phyloP scores from a whole-genome alignment of 1,140 invertebrate species.

The Drosophila ohnishii region DNA sequence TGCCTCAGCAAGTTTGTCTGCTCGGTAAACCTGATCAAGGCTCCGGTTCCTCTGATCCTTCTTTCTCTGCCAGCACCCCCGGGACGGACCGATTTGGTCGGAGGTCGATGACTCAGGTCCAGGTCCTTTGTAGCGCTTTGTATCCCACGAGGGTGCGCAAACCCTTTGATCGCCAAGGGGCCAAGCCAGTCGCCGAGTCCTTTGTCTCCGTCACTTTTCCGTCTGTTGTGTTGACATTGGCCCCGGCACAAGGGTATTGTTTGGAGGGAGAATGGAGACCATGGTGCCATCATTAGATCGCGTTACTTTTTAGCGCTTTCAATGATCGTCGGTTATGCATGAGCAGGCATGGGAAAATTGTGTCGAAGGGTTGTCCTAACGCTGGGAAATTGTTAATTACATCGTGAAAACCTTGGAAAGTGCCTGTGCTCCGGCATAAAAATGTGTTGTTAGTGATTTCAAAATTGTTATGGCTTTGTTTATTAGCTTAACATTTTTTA shows the following conservation, averaged over 20 bases:
- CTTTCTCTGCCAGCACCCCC: neutral
- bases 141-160: slow-evolving; percentile 51
- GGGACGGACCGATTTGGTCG: neutral
- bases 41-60: slow-evolving; percentile 20
- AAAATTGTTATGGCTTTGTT: neutral
- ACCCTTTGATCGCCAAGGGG: slow-evolving; percentile 42
- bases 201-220: slow-evolving; percentile 37
- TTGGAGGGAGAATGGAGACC: slow-evolving; percentile 30
- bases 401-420: slow-evolving; percentile 1
- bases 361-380: slow-evolving; percentile 14
- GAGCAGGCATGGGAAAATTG: slow-evolving; percentile 69
- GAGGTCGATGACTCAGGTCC: slow-evolving; percentile 65
- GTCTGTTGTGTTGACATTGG: slow-evolving; percentile 54
- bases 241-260: slow-evolving; percentile 20
- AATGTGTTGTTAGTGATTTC: neutral
- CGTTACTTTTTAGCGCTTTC: slow-evolving; percentile 45
- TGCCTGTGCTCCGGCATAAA: neutral
- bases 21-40: slow-evolving; percentile 50
- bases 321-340: slow-evolving; percentile 55
- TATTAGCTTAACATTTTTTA: neutral
- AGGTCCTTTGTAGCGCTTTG: slow-evolving; percentile 31
- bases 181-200: slow-evolving; percentile 25
- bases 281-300: slow-evolving; percentile 41
- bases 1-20: slow-evolving; percentile 47
- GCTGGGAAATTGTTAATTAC: slow-evolving; percentile 17